These are phyloP conservation scores for Platypus cylindrus DNA, from an alignment of 2,888 invertebrate genomes.

Conservation along the genomic window DNA sequence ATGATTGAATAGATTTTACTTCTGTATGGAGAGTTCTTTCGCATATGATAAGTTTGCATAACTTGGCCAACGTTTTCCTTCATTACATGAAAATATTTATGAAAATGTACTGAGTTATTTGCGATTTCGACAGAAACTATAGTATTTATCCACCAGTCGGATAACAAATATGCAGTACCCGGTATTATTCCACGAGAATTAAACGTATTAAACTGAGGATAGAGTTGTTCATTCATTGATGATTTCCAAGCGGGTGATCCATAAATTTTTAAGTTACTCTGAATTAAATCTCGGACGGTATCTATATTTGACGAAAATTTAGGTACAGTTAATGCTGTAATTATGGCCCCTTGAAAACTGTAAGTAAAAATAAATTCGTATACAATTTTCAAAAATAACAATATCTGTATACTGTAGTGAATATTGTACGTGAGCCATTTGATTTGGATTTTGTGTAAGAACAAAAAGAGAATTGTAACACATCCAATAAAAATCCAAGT, in stretches of 20 bases:
- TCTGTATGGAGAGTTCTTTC: constrained; percentile 6
- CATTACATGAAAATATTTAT: constrained; percentile 6
- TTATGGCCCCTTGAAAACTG: constrained; percentile 9
- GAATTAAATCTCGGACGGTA: constrained; percentile 7
- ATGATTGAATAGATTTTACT: constrained; percentile 1
- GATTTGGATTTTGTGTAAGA: no score
- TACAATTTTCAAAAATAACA: no score
- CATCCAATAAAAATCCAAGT: constrained; percentile 5
- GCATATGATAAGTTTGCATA: constrained; percentile 2
- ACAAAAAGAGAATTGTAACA: not conserved
- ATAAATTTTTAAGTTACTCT: constrained; percentile 5
- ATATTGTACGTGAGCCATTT: no score
- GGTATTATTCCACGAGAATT: no score
- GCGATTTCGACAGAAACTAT: no score
- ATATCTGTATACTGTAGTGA: no score
- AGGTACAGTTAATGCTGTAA: constrained; percentile 9
- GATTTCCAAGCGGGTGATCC: constrained; percentile 5
- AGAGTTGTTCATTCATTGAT: constrained; percentile 3
- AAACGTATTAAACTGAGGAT: no score
- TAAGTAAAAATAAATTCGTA: constrained; percentile 5
- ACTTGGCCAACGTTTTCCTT: constrained; percentile 7
- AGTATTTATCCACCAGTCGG: constrained; percentile 6
- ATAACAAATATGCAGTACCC: constrained; percentile 3
- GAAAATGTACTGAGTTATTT: not conserved
- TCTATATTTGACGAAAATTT: constrained; percentile 6